Base-by-base conservation (phyloP, 2,113 vertebrate genomes). In the Lophochroa leadbeateri region DNA sequence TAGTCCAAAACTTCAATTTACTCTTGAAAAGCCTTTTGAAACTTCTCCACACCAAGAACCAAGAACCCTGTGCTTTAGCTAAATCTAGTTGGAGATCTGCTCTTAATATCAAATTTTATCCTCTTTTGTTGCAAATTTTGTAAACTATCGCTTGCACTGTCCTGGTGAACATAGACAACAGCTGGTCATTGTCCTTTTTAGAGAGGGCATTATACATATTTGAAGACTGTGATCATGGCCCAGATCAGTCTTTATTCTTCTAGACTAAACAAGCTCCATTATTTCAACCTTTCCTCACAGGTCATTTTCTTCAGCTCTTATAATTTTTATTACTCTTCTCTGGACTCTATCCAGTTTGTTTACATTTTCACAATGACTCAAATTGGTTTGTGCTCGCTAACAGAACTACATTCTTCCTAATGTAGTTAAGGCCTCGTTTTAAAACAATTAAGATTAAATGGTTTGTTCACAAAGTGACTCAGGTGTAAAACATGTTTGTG, bases 201-300 rank as follows among this genome's bases (percentile, higher is more conserved):
- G 31, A 78, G 72, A 89, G 16, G 17, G 43, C 44, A 43, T 79
- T 91, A 50, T n/a, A 50, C 43, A 60, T 75, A 69, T 31, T 94
- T 86, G 28, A 77, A 82, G 39, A 47, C 19, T 94, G 72, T 74
- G 41, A 25, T 90, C n/a, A 69, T 92, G 49, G 80, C 46, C 44
- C 16, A 37, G 41, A 67, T 94, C 60, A 57, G 29, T 47, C 68
- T 86, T 92, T 93, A n/a, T 21, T 84, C 35, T 61, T 81, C 74
- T 68, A 96, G 89, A 96, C 96, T 95, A 96, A 96, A 97, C 89
- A 95, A 89, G 27, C 13, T 78, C 74, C 61, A 89, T 94, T 94
- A 91, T 92, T 96, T 84, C 39, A 75, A 13, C 50, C 77, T 91
- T 92, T 91, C 47, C 44, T 94, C 83, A 76, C 60, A 82, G 86